Percentiles rank a stretch among this genome's conserved stretches.
phyloP scores from a whole-genome alignment of 2,113 vertebrate genomes.

The Noctilio leporinus region DNA sequence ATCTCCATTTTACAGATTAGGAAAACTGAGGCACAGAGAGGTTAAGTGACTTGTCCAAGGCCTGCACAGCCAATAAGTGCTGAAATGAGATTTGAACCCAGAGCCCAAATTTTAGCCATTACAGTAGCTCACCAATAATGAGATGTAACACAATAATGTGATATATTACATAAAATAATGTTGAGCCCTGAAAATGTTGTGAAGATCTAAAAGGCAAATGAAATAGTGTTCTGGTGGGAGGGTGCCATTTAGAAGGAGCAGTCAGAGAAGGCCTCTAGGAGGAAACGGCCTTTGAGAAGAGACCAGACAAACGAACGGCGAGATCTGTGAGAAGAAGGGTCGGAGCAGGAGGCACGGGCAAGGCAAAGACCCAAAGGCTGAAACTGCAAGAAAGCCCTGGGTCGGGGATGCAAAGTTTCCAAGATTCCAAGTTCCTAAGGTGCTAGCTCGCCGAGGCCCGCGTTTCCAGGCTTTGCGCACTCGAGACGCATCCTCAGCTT shows the following conservation, averaged over 20 bases:
- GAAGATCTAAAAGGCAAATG: not conserved
- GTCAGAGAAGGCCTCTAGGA: not conserved
- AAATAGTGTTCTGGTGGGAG: not conserved
- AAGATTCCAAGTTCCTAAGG: not conserved
- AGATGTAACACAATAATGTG: not conserved
- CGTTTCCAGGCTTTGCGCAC: not conserved
- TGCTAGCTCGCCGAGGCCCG: not conserved
- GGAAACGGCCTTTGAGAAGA: not conserved
- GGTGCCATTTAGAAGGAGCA: not conserved
- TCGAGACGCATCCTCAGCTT: not conserved
- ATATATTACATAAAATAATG: not conserved
- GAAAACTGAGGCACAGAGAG: not conserved
- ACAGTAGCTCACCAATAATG: not conserved
- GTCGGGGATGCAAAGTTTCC: not conserved
- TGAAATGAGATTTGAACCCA: not conserved
- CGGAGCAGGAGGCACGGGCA: not conserved
- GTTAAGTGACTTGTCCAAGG: not conserved
- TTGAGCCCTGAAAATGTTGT: not conserved
- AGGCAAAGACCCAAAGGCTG: not conserved
- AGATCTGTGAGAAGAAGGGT: not conserved
- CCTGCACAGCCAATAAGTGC: not conserved
- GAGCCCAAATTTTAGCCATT: not conserved
- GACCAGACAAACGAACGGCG: not conserved
- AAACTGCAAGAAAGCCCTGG: not conserved
- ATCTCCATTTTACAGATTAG: not conserved